These are phyloP conservation scores for Passer domesticus DNA, from an alignment of 2,113 vertebrate species.

Conservation along the genomic window DNA sequence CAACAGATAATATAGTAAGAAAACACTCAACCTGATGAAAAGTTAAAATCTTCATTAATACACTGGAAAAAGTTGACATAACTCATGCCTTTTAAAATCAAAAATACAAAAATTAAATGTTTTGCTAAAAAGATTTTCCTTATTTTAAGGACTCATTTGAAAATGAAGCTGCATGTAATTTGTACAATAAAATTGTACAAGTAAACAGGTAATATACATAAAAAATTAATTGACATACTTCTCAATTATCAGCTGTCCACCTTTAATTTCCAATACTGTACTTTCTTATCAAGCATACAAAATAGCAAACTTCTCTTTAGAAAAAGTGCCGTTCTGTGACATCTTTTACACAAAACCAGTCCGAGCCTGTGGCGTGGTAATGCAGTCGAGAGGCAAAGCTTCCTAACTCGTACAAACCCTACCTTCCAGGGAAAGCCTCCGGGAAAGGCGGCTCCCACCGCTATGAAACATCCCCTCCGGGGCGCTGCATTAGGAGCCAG, in stretches of 20 bases:
- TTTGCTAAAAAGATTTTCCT: slow-evolving; percentile 92
- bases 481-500: slow-evolving; percentile 72
- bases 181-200: slow-evolving; percentile 96
- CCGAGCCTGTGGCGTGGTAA: slow-evolving; percentile 73
- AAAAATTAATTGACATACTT: slow-evolving; percentile 92
- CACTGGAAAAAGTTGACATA: slow-evolving; percentile 97
- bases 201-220: slow-evolving; percentile 96
- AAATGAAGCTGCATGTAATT: slow-evolving; percentile 96
- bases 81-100: slow-evolving; percentile 98
- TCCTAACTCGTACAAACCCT: slow-evolving; percentile 71
- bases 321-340: slow-evolving; percentile 87
- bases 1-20: slow-evolving; percentile 90
- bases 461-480: slow-evolving; percentile 75
- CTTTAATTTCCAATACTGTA: slow-evolving; percentile 87
- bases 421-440: slow-evolving; percentile 76
- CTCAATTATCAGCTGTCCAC: slow-evolving; percentile 86
- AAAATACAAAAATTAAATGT: slow-evolving; percentile 97
- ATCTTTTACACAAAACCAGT: slow-evolving; percentile 82
- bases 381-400: slow-evolving; percentile 80
- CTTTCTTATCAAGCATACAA: slow-evolving; percentile 86
- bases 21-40: slow-evolving; percentile 94
- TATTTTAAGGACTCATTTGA: slow-evolving; percentile 93
- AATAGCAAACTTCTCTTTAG: slow-evolving; percentile 86
- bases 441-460: slow-evolving; percentile 68
- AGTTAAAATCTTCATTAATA: slow-evolving; percentile 99